Evolutionary conservation across 2,113 vertebrate species (phyloP).

Genomic region (Platysternon megacephalum): DNA sequence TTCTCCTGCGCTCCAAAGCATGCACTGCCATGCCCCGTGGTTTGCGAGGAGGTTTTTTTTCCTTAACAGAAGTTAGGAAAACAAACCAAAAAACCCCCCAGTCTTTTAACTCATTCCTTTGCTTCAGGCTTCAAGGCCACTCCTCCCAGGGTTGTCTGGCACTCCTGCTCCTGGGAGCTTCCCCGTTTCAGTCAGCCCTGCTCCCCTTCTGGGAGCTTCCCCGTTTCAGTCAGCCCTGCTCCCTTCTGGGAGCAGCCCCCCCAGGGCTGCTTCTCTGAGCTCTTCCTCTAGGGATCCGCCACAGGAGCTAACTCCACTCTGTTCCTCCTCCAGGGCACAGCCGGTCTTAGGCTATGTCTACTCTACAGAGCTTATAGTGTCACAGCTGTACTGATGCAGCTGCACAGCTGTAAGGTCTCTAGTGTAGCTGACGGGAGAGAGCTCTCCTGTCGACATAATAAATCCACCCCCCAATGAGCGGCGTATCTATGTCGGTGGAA

Average conservation of each 20-base stretch:
- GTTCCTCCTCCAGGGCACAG: background rate
- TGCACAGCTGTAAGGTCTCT: too few species aligned
- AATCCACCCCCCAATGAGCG: too few species aligned
- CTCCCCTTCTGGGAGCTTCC: too few species aligned
- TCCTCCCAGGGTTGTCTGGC: background rate
- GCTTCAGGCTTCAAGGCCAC: background rate
- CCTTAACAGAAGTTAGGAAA: background rate
- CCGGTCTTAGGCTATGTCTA: background rate
- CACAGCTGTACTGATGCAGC: too few species aligned
- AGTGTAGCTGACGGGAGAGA: too few species aligned
- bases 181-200: too few species aligned
- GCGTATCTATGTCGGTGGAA: too few species aligned
- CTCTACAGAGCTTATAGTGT: too few species aligned
- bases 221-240: too few species aligned
- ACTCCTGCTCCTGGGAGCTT: background rate
- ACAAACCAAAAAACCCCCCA: background rate
- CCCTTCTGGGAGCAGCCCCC: background rate
- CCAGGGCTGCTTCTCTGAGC: too few species aligned
- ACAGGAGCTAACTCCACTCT: background rate
- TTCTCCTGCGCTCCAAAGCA: background rate
- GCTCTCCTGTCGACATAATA: too few species aligned
- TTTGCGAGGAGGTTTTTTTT: background rate
- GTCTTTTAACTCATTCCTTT: background rate
- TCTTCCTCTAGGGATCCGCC: background rate
- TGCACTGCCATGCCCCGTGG: too few species aligned